Evolutionary conservation across 2,113 vertebrate genomes (phyloP).

Genomic region (Murina feae): DNA sequence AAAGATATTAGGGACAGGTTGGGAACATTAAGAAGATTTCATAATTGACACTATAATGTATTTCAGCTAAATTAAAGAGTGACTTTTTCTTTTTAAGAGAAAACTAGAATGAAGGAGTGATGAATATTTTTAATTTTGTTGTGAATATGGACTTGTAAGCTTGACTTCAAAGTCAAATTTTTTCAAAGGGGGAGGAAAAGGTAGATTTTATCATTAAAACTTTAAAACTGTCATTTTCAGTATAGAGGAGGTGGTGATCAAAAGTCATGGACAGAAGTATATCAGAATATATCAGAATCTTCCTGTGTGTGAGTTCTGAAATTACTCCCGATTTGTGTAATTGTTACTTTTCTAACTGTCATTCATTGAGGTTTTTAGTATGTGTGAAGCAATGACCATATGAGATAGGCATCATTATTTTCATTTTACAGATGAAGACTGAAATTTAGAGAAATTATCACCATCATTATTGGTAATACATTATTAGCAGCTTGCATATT

Average conservation of each 20-base stretch:
- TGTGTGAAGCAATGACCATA: neutral
- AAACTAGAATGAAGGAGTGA: neutral
- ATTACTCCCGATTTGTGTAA: neutral
- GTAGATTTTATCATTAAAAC: neutral
- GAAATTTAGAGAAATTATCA: neutral
- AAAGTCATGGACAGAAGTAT: neutral
- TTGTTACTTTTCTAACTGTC: constrained; percentile 18
- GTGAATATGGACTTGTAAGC: neutral
- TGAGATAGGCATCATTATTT: neutral
- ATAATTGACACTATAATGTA: neutral
- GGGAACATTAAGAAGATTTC: neutral
- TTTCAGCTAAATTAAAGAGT: neutral
- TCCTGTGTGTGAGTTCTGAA: neutral
- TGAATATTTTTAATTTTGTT: neutral
- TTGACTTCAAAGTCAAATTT: constrained; percentile 12
- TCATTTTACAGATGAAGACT: constrained; percentile 5
- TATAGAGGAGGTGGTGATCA: neutral
- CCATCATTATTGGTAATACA: neutral
- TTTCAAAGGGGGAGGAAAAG: neutral
- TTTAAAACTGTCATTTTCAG: neutral
- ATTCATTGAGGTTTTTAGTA: neutral
- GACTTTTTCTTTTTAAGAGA: neutral
- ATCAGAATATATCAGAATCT: neutral
- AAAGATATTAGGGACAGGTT: neutral
- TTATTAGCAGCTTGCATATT: neutral